phyloP scores from a whole-genome alignment of 2,888 invertebrate species.

The Biston stratarius region DNA sequence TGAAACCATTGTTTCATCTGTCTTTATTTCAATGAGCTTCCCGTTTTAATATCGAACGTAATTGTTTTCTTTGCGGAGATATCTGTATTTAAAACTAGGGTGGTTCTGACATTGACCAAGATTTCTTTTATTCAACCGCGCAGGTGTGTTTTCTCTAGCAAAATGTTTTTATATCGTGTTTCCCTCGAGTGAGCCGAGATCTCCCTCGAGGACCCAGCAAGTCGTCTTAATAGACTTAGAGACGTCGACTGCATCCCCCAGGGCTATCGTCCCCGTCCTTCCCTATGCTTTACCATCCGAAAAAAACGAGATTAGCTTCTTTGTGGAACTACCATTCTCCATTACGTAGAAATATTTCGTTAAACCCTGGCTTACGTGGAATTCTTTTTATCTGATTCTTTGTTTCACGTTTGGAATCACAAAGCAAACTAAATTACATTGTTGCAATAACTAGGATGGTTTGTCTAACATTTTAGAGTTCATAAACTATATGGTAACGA shows the following conservation, averaged over 20 bases:
- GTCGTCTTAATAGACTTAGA: conserved; percentile 84
- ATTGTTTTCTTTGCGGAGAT: conserved; percentile 56
- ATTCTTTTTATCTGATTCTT: conserved; percentile 46
- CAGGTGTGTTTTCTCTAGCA: conserved; percentile 76
- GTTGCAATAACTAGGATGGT: conserved; percentile 55
- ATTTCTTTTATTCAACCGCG: conserved; percentile 68
- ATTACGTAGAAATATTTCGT: conserved; percentile 56
- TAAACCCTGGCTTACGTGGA: conserved; percentile 49
- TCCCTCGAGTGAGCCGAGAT: conserved; percentile 61
- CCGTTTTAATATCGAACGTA: conserved; percentile 60
- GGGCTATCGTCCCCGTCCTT: conserved; percentile 69
- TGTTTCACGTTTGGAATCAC: conserved; percentile 41
- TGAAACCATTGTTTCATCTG: conserved; percentile 58
- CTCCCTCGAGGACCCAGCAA: conserved; percentile 69
- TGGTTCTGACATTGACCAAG: conserved; percentile 46
- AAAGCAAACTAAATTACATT: conserved; percentile 46
- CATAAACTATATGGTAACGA: conserved; percentile 72
- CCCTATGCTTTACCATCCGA: conserved; percentile 58
- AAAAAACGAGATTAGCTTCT: conserved; percentile 77
- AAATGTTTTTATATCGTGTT: conserved; percentile 75
- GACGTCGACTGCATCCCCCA: conserved; percentile 73
- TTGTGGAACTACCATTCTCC: conserved; percentile 63
- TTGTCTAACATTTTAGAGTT: conserved; percentile 61
- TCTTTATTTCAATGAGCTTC: conserved; percentile 57
- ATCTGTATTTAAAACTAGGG: conserved; percentile 56